Conservation (phyloP, 64 coral and sea anemone species). For the Pocillopora damicornis region DNA sequence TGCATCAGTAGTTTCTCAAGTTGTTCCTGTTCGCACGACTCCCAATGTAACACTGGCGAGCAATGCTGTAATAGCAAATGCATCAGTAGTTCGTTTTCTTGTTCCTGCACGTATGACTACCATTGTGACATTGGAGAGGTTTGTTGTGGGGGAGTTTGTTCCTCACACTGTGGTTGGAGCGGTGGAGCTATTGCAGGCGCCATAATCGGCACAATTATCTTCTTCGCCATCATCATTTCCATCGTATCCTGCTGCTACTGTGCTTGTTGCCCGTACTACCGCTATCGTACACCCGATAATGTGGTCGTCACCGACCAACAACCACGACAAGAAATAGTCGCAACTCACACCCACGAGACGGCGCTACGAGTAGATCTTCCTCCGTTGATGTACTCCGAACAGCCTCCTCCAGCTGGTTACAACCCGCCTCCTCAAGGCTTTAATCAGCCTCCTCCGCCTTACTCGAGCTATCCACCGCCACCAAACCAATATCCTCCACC, state of each 20-base stretch:
- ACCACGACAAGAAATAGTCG: neutral
- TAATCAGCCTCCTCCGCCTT: no score
- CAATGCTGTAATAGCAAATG: no score
- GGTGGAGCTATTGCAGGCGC: neutral
- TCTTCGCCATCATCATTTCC: neutral
- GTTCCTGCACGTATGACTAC: neutral
- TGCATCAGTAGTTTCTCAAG: no score
- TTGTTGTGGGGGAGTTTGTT: no score
- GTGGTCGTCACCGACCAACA: neutral
- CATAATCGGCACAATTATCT: neutral
- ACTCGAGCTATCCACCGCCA: no score
- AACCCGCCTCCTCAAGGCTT: neutral
- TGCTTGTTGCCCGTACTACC: neutral
- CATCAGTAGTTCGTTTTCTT: no score
- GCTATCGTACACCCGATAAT: neutral
- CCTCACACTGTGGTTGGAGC: no score
- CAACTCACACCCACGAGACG: neutral
- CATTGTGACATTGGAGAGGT: no score
- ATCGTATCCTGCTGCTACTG: slow-evolving; percentile 9
- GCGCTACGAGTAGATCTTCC: neutral
- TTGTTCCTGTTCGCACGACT: no score
- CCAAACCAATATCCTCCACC: no score
- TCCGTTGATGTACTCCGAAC: neutral
- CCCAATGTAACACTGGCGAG: no score
- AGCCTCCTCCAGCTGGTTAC: neutral